These are phyloP conservation scores for Argyrosomus japonicus DNA, from an alignment of 2,113 vertebrate genomes.

Conservation along the genomic window DNA sequence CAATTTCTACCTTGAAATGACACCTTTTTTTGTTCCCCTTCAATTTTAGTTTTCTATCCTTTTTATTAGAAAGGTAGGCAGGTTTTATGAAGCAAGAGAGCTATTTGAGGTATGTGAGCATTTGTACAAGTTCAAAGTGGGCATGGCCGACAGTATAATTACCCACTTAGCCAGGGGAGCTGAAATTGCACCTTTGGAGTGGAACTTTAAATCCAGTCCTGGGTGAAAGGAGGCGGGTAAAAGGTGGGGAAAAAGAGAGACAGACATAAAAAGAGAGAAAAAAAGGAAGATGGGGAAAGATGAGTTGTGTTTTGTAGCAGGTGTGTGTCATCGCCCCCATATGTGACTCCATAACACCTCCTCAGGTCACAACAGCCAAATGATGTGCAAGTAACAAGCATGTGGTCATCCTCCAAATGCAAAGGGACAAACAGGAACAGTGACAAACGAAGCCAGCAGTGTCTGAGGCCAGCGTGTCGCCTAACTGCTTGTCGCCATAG, in stretches of 20 bases:
- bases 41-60: slow-evolving; percentile 17
- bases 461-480: slow-evolving; percentile 46
- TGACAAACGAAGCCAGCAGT: slow-evolving; percentile 32
- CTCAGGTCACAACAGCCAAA: slow-evolving; percentile 13
- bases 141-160: slow-evolving; percentile 72
- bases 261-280: slow-evolving; percentile 24
- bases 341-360: slow-evolving; percentile 25
- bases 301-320: slow-evolving; percentile 42
- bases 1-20: slow-evolving; percentile 5
- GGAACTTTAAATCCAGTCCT: slow-evolving; percentile 70
- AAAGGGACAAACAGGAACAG: slow-evolving; percentile 28
- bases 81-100: slow-evolving; percentile 62
- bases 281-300: slow-evolving; percentile 29
- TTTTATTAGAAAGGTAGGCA: slow-evolving; percentile 57
- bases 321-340: slow-evolving; percentile 50
- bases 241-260: slow-evolving; percentile 45
- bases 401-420: slow-evolving; percentile 38
- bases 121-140: slow-evolving; percentile 73
- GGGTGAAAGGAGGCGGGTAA: slow-evolving; percentile 68
- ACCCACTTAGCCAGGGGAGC: slow-evolving; percentile 74
- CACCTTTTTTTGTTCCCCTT: not conserved
- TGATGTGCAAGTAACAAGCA: slow-evolving; percentile 3
- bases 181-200: slow-evolving; percentile 80
- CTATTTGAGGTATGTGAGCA: slow-evolving; percentile 73
- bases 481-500: slow-evolving; percentile 40